Evolutionary conservation across 2,113 vertebrate genomes (phyloP).

Genomic region (Pipa parva): DNA sequence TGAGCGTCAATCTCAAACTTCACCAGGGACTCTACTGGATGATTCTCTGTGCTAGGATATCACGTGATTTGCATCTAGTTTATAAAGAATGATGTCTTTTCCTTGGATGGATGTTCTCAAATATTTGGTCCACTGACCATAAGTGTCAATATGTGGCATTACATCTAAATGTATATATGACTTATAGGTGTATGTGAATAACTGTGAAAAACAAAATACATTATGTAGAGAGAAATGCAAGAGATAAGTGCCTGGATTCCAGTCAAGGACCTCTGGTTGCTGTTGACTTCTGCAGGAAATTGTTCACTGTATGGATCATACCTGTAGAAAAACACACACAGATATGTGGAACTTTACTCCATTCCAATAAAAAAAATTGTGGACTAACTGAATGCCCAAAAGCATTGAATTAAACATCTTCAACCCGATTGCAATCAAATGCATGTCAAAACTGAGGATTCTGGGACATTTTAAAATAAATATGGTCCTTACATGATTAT

Average conservation of each 20-base stretch:
- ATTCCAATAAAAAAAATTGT: background rate
- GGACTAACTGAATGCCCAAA: background rate
- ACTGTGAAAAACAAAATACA: background rate
- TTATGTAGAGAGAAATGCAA: background rate
- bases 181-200: background rate
- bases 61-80: too few relatives aligned
- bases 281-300: background rate
- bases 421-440: background rate
- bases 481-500: too few relatives aligned
- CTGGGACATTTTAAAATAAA: background rate
- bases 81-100: background rate
- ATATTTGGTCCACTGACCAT: background rate
- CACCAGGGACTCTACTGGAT: constrained; percentile 4
- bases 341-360: background rate
- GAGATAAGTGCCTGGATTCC: background rate
- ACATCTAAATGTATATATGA: constrained; percentile 3
- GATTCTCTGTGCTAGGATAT: constrained; percentile 28
- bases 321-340: background rate
- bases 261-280: background rate
- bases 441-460: background rate
- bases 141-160: background rate
- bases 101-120: background rate
- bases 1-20: background rate
- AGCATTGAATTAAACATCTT: background rate
- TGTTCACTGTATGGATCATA: background rate